These are phyloP conservation scores for Ctenoplectra terminalis DNA, from an alignment of 1,140 invertebrate genomes.

Conservation along the genomic window DNA sequence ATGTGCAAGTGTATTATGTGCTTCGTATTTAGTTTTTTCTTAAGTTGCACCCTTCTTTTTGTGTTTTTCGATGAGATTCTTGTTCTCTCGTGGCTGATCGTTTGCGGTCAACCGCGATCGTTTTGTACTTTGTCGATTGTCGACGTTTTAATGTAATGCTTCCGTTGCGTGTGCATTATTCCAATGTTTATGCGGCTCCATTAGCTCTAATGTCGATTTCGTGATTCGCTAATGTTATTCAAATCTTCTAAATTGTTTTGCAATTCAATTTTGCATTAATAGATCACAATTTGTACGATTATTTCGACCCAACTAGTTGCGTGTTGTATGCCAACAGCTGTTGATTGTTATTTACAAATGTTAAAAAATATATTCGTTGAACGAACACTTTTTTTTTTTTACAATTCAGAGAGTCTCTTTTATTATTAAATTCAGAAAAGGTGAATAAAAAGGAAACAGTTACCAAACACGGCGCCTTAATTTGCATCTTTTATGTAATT, in stretches of 20 bases:
- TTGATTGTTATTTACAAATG: not conserved
- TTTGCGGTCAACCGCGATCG: not conserved
- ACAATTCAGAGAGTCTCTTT: not conserved
- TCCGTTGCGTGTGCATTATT: conserved; percentile 10
- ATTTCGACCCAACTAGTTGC: not conserved
- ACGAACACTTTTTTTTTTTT: too few species aligned
- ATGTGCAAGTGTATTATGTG: conserved; percentile 34
- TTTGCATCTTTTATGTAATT: conserved; percentile 17
- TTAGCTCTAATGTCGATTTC: not conserved
- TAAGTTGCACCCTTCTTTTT: not conserved
- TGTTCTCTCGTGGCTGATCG: not conserved
- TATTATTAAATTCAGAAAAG: not conserved
- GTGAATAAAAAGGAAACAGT: not conserved
- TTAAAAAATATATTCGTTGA: not conserved
- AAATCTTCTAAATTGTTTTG: not conserved
- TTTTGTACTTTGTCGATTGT: not conserved
- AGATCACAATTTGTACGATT: not conserved
- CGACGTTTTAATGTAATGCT: not conserved
- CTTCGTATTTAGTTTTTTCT: not conserved
- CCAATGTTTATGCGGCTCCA: conserved; percentile 6
- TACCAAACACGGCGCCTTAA: not conserved
- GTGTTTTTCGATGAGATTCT: not conserved
- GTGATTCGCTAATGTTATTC: not conserved
- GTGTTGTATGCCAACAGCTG: too few species aligned
- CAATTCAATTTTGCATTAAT: conserved; percentile 3